phyloP scores from a whole-genome alignment of 2,888 invertebrate species.

The Ormyrus labotus region DNA sequence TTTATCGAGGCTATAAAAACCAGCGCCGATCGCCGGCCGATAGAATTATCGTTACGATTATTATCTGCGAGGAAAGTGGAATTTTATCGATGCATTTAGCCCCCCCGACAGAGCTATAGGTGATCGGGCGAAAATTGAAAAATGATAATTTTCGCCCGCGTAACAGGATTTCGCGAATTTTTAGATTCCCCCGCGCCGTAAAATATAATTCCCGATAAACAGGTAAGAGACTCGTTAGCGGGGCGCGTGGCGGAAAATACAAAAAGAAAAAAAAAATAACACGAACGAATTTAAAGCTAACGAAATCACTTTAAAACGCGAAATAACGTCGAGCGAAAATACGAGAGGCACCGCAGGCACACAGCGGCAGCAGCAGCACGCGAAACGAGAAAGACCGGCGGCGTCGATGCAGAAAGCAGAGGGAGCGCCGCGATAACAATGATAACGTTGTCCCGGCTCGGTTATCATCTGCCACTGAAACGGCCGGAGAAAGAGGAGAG shows the following conservation, averaged over 20 bases:
- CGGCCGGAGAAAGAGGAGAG: background rate
- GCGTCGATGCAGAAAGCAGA: constrained; percentile 7
- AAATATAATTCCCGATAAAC: too few relatives aligned
- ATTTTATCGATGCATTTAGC: constrained; percentile 16
- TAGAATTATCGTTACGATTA: constrained; percentile 15
- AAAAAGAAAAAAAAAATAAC: too few relatives aligned
- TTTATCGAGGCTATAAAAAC: background rate
- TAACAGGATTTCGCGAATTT: too few relatives aligned
- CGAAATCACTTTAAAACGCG: too few relatives aligned
- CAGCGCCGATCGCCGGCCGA: background rate
- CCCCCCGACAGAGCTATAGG: background rate
- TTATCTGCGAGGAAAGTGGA: constrained; percentile 7
- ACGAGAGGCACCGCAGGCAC: too few relatives aligned
- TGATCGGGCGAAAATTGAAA: too few relatives aligned
- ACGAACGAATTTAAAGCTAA: too few relatives aligned
- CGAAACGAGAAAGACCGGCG: background rate
- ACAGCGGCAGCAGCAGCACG: background rate
- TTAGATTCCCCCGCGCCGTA: too few relatives aligned
- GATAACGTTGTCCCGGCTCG: constrained; percentile 66
- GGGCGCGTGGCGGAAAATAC: too few relatives aligned
- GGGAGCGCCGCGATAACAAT: constrained; percentile 63
- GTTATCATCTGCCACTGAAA: constrained; percentile 50
- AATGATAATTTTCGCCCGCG: too few relatives aligned
- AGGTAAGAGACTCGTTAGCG: too few relatives aligned
- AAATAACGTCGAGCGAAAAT: too few relatives aligned